Conservation (phyloP, 2,888 invertebrate species). For the Keiferia lycopersicella region DNA sequence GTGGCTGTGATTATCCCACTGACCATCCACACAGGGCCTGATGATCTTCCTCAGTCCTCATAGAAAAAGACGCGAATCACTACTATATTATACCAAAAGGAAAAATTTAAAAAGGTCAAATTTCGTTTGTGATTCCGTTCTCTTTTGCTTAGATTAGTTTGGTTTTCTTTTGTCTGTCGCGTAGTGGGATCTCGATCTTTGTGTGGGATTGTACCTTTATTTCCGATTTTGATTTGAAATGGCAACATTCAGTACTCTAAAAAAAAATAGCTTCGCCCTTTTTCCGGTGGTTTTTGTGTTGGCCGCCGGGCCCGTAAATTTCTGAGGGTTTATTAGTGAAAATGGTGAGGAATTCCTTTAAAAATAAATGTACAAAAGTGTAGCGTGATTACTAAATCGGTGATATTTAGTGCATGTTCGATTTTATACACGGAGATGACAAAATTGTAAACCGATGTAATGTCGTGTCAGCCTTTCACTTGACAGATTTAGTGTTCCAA, state of each 20-base stretch:
- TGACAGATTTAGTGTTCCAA: neutral
- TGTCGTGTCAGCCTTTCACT: constrained; percentile 14
- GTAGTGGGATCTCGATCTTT: too few species aligned
- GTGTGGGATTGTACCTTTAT: neutral
- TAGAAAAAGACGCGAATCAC: too few species aligned
- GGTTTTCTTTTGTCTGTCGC: too few species aligned
- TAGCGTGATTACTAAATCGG: neutral
- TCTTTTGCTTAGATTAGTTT: too few species aligned
- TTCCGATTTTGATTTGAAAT: neutral
- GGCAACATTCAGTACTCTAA: neutral
- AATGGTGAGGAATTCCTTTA: constrained; percentile 52
- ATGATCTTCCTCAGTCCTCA: too few species aligned
- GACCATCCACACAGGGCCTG: too few species aligned
- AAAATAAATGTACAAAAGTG: constrained; percentile 38
- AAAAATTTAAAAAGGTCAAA: too few species aligned
- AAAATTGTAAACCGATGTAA: constrained; percentile 39
- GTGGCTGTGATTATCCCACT: too few species aligned
- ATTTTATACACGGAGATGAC: constrained; percentile 38
- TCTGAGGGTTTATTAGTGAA: constrained; percentile 39
- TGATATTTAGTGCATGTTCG: neutral
- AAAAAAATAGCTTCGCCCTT: constrained; percentile 39
- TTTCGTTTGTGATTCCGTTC: too few species aligned
- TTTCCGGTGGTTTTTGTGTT: constrained; percentile 51
- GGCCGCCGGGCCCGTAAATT: constrained; percentile 40
- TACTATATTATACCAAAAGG: too few species aligned